Base-by-base conservation (phyloP, 2,888 invertebrate genomes). In the Sipha maydis region DNA sequence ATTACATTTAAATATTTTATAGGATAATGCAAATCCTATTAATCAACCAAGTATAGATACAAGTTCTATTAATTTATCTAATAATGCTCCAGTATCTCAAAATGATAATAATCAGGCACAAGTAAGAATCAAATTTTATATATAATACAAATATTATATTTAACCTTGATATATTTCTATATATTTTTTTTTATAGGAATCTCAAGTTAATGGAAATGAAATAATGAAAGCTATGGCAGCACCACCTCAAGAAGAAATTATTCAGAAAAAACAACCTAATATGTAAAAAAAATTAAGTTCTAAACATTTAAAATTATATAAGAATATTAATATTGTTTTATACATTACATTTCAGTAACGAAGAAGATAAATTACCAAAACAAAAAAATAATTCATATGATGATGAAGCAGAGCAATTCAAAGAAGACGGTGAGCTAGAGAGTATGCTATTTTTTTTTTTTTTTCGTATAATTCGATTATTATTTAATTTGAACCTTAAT, bases 351-450 rank as follows among this genome's bases (percentile, higher is more conserved):
- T 79, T 34, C 61, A 86, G 79, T 25, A 61, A 31, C 41, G 82
- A 89, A 89, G 89, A 88, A 54, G 89, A 89, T 19, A 90, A 90
- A 83, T 89, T 90, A 83, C 82, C 88, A 34, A 90, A 89, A 77
- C 85, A 89, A 82, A 89, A 85, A 25, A 90, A 90, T 85, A 56
- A 89, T 38, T 92, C 92, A 69, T 92, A 92, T 41, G 91, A 90
- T 38, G 90, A 91, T n/a, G 86, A 91, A 17, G 91, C 91, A 54
- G 91, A 91, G 73, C 91, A 91, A 73, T 77, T 75, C 21, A 85
- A 89, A 78, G 89, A 91, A 85, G 89, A 89, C 61, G 89, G 80
- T 89, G 61, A 89, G 61, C 78, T 75, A 21, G 56, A 83, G 48
- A 84, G 75, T 75, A 84, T 56, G 75, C 38, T 38, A 38, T 73